Evolutionary conservation across 2,797 vertebrate species (phyloP), one percentile per base, ranked within the genome.

Genomic region (Poeciliopsis turneri): DNA sequence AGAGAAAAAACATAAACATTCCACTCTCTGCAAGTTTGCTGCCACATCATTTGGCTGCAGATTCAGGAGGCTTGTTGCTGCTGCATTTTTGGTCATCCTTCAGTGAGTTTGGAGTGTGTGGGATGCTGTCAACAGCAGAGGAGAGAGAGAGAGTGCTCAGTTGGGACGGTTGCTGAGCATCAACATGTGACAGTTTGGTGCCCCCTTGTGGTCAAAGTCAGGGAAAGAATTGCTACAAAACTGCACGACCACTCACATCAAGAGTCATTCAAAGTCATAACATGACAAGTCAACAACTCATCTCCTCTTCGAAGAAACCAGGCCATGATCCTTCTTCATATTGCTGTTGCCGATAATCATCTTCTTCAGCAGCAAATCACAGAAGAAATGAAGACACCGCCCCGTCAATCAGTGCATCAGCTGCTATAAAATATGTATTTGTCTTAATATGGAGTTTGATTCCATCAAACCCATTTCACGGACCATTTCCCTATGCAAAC

Each of bases 401-500:
- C 70, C 80, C 78, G 80, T 90, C 92, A 92, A 90, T 93, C 91
- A 88, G 85, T 79, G 82, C 57, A 85, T 89, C 89, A 82, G 74
- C 87, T 78, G 82, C 86, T 86, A 78, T 88, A 77, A 92, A 91
- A 93, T 88, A 90, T 88, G 79, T 83, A 88, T 92, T 92, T 91
- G 92, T 93, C 86, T 90, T 91, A 92, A 93, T 91, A 92, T 86
- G 79, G 82, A 78, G 82, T 93, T 91, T 94, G 92, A 94, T 95
- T 93, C 89, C 77, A 88, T 92, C 90, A 86, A 92, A 90, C 76
- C 90, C 81, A 93, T 94, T 96, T 94, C 92, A 95, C 86, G 85
- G 91, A 84, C 88, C 91, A 93, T 93, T 94, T 95, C 91, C 87
- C 74, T 91, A 88, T 87, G 87, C 93, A 94, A 93, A 94, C 90